A percentile compares a stretch with the other conserved stretches of the same genome.
These are phyloP conservation scores for Polypedilum pembai DNA, from an alignment of 1,140 invertebrate genomes.

Conservation along the genomic window DNA sequence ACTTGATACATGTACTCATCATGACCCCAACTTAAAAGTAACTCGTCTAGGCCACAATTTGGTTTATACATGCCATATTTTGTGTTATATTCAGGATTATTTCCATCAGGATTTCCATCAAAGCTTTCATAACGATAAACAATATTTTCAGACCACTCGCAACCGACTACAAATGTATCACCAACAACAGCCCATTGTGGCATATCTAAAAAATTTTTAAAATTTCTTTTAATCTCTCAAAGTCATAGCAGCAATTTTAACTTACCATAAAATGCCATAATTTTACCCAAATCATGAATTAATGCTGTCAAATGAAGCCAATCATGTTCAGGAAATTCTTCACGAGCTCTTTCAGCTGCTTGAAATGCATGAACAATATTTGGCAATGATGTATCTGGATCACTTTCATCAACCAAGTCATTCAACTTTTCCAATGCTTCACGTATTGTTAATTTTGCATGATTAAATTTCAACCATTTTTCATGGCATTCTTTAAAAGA, in stretches of 20 bases:
- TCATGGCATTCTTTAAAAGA: slow-evolving; percentile 45
- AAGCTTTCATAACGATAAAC: slow-evolving; percentile 87
- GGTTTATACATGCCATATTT: slow-evolving; percentile 85
- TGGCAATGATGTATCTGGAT: slow-evolving; percentile 85
- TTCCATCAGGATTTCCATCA: slow-evolving; percentile 73
- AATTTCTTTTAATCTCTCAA: not conserved
- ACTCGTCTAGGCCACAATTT: slow-evolving; percentile 80
- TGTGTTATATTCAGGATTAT: slow-evolving; percentile 74
- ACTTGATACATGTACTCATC: slow-evolving; percentile 89
- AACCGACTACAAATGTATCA: slow-evolving; percentile 93
- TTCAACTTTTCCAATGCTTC: slow-evolving; percentile 84
- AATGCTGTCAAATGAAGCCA: slow-evolving; percentile 94
- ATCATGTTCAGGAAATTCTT: slow-evolving; percentile 76
- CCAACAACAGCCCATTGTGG: slow-evolving; percentile 94
- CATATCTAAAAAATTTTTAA: slow-evolving; percentile 45
- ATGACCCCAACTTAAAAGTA: slow-evolving; percentile 94
- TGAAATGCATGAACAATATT: slow-evolving; percentile 96
- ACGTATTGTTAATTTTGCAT: slow-evolving; percentile 72
- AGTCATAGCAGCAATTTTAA: not conserved
- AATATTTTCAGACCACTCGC: slow-evolving; percentile 72
- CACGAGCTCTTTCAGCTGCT: slow-evolving; percentile 86
- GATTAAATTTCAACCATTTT: slow-evolving; percentile 78
- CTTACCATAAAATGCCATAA: slow-evolving; percentile 81
- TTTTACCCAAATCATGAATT: slow-evolving; percentile 91
- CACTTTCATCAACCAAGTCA: slow-evolving; percentile 85